Evolutionary conservation across 2,797 vertebrate species (phyloP), one percentile per base, ranked within the genome.

Genomic region (Nasua narica): DNA sequence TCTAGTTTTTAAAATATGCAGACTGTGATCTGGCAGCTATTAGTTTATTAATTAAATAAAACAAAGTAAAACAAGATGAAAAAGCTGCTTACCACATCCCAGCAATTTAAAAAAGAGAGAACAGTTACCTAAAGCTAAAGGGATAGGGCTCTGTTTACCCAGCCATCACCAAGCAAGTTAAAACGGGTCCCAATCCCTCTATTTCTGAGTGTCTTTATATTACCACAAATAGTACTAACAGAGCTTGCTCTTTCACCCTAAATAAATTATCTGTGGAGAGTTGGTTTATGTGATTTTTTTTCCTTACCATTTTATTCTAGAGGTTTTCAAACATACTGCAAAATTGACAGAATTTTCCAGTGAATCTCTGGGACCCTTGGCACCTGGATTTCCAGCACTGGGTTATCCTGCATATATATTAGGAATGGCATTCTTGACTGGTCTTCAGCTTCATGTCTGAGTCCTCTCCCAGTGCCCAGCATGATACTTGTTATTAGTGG

Each of bases 41-140:
- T 88, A 91, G 95, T 74, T 85, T 96, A 83, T 62, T 74, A 93
- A 95, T 88, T 84, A 94, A 81, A 96, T 27, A 77, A 86, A 95
- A 74, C 40, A 89, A 96, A 84, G 82, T 13, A 72, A 82, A 96
- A 86, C 21, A 62, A 79, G 62, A 78, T 12, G 46, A 81, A 90
- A 95, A 69, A 27, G 12, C 40, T 62, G 18, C 50, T 87, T 84
- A 76, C 67, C 15, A 58, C 16, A 19, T 79, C 18, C 37, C 32
- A 62, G 19, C 92, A 12, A 90, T 48, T 95, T 90, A 78, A 88
- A 72, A 48, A 65, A 48, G n/a, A 92, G 37, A n/a, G 7, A 69
- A 23, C 21, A 81, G 16, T 90, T 19, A 35, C 52, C 81, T 72
- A 78, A 92, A 52, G 54, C 60, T 16, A 72, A 94, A 85, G 29